Base-by-base conservation (phyloP, 2,797 vertebrate species). In the Tokudaia muenninki region DNA sequence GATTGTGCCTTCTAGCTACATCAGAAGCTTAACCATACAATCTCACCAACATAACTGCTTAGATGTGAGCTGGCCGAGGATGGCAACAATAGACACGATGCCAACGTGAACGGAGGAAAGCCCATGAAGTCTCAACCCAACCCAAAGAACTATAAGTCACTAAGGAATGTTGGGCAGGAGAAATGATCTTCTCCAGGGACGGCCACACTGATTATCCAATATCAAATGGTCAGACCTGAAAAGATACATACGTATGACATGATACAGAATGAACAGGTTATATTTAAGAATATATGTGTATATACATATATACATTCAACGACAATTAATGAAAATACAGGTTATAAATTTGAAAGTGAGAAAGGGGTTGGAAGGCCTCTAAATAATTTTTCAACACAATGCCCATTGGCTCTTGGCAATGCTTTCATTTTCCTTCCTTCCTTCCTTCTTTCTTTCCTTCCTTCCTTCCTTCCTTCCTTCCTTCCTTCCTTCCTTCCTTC, bases 341-440 rank as follows among this genome's bases (percentile, higher is more conserved):
- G 12, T 12, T 11, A 67, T 86, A 31, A 22, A 67, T 86, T 86
- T 86, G 44, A 86, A 67, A 13, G 10, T 22, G 29, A 50, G 41
- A 14, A 14, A 67, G 61, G 16, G 19, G 19, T 67, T 86, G 63
- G 29, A 50, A 14, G 70, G 7, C 6, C 41, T 24, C 34, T 94
- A 61, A 74, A 44, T 81, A 92, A 11, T 96, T 26, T 75, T 31
- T 91, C 31, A 91, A 4, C 63, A 81, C 50, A 90, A 17, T 13
- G 78, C 3, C 41, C 37, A 55, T n/a, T 70, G 57, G 13, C 59
- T 89, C 37, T 82, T 75, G 31, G 72, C 29, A 74, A 16, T 61
- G 67, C 4, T 87, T 6, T 87, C 5, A 29, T 41, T 57, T 57
- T 26, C 3, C 9, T 63, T 0, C 37, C 37, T 63, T 1, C 16